Conservation (phyloP, 2,113 vertebrate species). For the Sturnira hondurensis region DNA sequence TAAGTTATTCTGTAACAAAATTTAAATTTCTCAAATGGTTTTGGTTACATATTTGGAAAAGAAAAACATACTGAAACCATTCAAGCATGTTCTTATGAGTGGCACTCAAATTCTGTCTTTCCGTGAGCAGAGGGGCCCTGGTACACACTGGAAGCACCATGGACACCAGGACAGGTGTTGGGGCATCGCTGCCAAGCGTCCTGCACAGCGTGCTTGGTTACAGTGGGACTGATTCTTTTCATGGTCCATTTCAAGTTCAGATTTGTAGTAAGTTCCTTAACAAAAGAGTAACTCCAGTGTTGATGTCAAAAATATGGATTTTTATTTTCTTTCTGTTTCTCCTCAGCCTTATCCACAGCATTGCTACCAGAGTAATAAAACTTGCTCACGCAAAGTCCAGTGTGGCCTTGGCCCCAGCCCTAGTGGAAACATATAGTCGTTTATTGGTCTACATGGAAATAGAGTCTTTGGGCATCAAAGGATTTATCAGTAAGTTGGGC, state of each 20-base stretch:
- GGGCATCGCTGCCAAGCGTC: not conserved
- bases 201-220: not conserved
- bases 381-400: constrained; percentile 97
- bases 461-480: constrained; percentile 98
- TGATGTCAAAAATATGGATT: not conserved
- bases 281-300: not conserved
- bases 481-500: constrained; percentile 95
- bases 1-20: constrained; percentile 2
- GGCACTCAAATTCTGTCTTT: not conserved
- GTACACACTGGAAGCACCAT: not conserved
- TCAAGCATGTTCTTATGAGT: not conserved
- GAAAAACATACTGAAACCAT: not conserved
- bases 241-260: not conserved
- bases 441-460: constrained; percentile 99
- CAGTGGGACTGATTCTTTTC: not conserved
- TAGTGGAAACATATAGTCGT: constrained; percentile 98
- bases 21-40: not conserved
- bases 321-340: constrained; percentile 29
- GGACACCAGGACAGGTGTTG: not conserved
- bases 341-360: constrained; percentile 96
- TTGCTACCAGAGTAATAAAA: constrained; percentile 98
- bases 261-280: not conserved
- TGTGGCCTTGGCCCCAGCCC: constrained; percentile 93
- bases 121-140: not conserved
- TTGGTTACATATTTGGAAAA: constrained; percentile 10